Percentiles rank a stretch among this genome's conserved stretches.
Evolutionary conservation across 2,797 vertebrate species (phyloP).

Genomic region (Vireo griseus): DNA sequence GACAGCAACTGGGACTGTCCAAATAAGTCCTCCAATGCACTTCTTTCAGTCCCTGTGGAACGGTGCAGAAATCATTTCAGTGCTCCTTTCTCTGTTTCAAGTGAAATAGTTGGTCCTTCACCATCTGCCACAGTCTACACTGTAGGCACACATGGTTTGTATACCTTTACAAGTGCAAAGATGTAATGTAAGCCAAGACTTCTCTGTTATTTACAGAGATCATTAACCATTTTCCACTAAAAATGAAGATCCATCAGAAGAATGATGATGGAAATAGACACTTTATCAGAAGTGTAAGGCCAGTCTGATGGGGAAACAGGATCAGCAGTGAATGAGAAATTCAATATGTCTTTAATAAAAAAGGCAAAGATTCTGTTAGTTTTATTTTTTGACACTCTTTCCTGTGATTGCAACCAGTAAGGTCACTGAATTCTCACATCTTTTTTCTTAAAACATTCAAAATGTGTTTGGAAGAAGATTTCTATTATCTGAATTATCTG

Average conservation of each 20-base stretch:
- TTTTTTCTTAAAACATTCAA: background rate
- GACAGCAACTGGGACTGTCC: accelerated
- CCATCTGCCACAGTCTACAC: background rate
- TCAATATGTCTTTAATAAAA: background rate
- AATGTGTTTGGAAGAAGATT: background rate
- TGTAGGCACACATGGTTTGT: background rate
- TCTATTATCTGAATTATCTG: background rate
- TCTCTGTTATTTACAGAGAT: background rate
- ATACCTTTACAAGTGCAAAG: background rate
- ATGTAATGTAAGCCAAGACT: background rate
- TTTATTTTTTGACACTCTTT: background rate
- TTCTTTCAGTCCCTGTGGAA: background rate
- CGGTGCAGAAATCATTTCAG: background rate
- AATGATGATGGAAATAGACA: background rate
- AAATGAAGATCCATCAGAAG: background rate
- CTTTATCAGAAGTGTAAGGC: background rate
- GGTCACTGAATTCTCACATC: background rate
- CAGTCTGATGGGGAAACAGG: background rate
- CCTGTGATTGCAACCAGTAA: background rate
- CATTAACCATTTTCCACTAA: background rate
- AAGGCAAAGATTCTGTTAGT: background rate
- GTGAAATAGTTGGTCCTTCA: background rate
- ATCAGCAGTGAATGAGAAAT: background rate
- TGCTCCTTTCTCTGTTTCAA: background rate
- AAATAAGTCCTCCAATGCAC: background rate